Conservation (phyloP, 2,888 invertebrate genomes). For the Sinodicranocentrus sp. region DNA sequence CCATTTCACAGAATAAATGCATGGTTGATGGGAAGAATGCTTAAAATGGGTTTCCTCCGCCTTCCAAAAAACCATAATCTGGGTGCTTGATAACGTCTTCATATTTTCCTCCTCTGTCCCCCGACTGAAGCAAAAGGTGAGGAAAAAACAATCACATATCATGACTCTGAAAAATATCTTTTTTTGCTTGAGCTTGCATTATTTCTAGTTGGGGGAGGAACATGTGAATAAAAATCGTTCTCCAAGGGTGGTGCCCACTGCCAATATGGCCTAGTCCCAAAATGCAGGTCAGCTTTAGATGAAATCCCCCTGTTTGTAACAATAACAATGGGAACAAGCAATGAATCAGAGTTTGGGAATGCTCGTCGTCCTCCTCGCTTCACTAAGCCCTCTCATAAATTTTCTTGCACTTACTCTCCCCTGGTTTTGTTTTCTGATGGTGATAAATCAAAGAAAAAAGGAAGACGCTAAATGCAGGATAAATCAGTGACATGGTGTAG, state of each 20-base stretch:
- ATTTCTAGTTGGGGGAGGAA: no score
- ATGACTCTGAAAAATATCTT: no score
- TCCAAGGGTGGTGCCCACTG: no score
- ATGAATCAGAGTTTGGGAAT: slow-evolving; percentile 52
- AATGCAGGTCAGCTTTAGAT: no score
- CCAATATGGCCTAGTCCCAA: no score
- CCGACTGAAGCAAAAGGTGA: background rate
- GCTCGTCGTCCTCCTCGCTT: slow-evolving; percentile 24
- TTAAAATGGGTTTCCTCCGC: slow-evolving; percentile 4
- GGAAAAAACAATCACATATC: slow-evolving; percentile 7
- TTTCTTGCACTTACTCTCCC: slow-evolving; percentile 23
- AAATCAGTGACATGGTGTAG: slow-evolving; percentile 39
- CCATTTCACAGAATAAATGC: no score
- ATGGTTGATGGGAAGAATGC: slow-evolving; percentile 7
- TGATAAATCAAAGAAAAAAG: slow-evolving; percentile 44
- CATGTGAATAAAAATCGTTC: no score
- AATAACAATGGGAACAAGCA: slow-evolving; percentile 46
- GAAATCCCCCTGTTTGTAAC: no score
- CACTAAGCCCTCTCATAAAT: slow-evolving; percentile 50
- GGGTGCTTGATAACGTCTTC: background rate
- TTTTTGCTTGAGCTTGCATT: no score
- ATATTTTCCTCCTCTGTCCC: background rate
- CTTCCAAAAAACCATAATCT: background rate
- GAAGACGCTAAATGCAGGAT: slow-evolving; percentile 49
- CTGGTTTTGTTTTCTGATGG: background rate